phyloP scores from a whole-genome alignment of 2,797 vertebrate species.

The Manis pentadactyla region DNA sequence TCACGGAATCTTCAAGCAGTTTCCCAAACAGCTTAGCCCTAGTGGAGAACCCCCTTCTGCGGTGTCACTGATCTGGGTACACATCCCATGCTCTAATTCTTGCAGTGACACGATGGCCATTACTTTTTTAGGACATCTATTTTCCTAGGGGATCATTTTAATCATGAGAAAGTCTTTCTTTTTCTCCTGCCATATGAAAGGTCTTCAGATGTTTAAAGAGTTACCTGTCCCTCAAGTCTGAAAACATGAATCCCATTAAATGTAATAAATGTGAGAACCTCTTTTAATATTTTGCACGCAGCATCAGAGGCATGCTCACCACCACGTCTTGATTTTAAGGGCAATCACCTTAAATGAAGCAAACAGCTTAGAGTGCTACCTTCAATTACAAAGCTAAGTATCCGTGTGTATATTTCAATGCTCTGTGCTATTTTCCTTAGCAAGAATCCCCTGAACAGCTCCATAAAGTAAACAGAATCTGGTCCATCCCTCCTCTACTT shows the following conservation, averaged over 20 bases:
- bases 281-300: background rate
- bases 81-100: background rate
- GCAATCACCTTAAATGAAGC: background rate
- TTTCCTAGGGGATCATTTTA: background rate
- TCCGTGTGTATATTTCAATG: background rate
- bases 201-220: background rate
- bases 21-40: background rate
- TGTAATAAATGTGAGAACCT: background rate
- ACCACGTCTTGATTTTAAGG: background rate
- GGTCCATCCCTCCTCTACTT: background rate
- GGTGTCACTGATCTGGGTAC: background rate
- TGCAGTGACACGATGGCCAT: background rate
- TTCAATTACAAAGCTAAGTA: background rate
- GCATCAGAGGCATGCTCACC: background rate
- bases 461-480: background rate
- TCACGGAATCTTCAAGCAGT: background rate
- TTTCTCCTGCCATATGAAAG: background rate
- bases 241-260: background rate
- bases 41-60: too few relatives aligned
- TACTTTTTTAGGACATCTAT: background rate
- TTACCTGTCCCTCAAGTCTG: background rate
- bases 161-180: background rate
- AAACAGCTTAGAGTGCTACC: background rate
- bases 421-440: constrained; percentile 20
- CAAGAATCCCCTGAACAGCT: background rate